Base-by-base conservation (phyloP, 1,140 invertebrate genomes). In the Drosophila jambulina region DNA sequence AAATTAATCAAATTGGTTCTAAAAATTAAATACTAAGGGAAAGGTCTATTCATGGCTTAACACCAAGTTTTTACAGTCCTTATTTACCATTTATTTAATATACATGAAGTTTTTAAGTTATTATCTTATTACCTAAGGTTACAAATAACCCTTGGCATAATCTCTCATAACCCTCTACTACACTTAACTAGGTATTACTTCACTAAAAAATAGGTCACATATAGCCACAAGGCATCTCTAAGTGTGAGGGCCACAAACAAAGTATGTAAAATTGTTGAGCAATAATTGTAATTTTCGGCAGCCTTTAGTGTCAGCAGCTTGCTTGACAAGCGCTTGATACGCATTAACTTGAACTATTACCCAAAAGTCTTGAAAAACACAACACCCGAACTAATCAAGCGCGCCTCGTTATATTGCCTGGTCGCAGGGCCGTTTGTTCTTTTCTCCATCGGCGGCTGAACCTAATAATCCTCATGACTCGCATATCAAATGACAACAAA, bases 401-500 rank as follows among this genome's bases (percentile, higher is more conserved):
- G 38, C 23, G 54, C 74, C 85, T 90, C 80, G 68, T 49, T 68
- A 67, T 48, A 70, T 74, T 40, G 75, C 62, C 48, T 54, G 75
- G 65, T 84, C 75, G 78, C 78, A 57, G 75, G 80, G 57, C 69
- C 65, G 65, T 72, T 80, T 67, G 49, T 82, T 71, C 51, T 62
- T 38, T 58, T 48, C 72, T 60, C 60, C 58, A 64, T 80, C 65
- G 69, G 63, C 61, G 68, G 58, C 74, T 85, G 78, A 90, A 90
- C 85, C 85, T 90, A 90, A 90, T 90, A 90, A 90, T 90, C 85
- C 85, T 90, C 85, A 90, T 90, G 85, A 90, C 85, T 90, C 85
- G 85, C 85, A 90, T 90, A 90, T 90, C 85, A 90, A 90, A 90
- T 90, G 85, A 90, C 85, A 90, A 90, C 85, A 90, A 90, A 90